Base-by-base conservation (phyloP, 2,797 vertebrate species). In the Intellagama lesueurii region DNA sequence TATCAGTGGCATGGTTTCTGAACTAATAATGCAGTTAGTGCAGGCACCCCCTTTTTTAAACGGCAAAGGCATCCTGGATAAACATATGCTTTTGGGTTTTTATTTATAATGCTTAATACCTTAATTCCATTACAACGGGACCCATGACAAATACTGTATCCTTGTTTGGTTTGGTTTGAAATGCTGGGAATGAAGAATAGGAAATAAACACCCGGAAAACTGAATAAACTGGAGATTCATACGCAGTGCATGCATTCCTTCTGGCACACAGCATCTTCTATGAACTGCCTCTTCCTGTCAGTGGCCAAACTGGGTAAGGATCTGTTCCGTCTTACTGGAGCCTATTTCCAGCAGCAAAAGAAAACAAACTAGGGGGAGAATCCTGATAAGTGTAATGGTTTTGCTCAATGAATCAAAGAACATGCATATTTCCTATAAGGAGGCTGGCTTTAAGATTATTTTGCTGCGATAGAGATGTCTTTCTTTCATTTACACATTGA, bases 311-410 rank as follows among this genome's bases (percentile, higher is more conserved):
- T 76, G 76, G 73, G 88, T 82, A 72, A 89, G 81, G 73, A 96
- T 97, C 94, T 96, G 91, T 95, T 96, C 95, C 92, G 88, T 92
- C 94, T 96, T 95, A 92, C 87, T 94, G 94, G 91, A 94, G 90
- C 87, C 83, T 95, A 93, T 95, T 92, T 92, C 94, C 90, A 90
- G 90, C 93, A 95, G 94, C 90, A 95, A 94, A 95, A 95, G 95
- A 96, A 96, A 96, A 96, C 77, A 96, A 97, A 96, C 94, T 56
- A 96, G 94, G 89, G 91, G 35, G 28, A 64, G 69, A 72, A 90
- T 92, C 90, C 90, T 92, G 93, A 94, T 94, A 94, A 94, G 89
- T 95, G n/a, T 91, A 95, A 91, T 83, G 91, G 60, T 69, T 56
- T 94, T 95, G 92, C 93, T 40, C 70, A 95, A 95, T 92, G 92